Percentiles rank a stretch among this genome's conserved stretches.
phyloP scores from a whole-genome alignment of 2,797 vertebrate genomes.

The Acanthis flammea region DNA sequence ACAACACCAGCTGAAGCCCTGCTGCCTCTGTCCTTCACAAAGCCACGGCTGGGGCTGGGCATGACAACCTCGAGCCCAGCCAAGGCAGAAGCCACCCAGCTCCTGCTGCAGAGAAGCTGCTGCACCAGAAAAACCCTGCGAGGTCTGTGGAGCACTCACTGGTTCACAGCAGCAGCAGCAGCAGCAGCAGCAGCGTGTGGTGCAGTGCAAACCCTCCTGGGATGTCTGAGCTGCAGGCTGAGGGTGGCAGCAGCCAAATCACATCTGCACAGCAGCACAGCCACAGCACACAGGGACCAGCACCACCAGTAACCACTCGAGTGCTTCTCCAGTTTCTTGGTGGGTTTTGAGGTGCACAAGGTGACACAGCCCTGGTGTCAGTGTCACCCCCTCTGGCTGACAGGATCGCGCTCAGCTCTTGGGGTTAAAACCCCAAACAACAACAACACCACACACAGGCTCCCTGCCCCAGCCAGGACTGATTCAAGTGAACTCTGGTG shows the following conservation, averaged over 20 bases:
- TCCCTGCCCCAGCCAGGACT: not conserved
- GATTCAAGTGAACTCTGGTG: not conserved
- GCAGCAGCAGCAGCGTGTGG: not conserved
- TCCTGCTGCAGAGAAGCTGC: not conserved
- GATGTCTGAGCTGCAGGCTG: not conserved
- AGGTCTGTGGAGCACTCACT: accelerated
- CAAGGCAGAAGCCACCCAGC: not conserved
- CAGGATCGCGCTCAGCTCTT: accelerated
- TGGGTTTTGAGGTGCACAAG: not conserved
- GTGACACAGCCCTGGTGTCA: not conserved
- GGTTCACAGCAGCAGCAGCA: not conserved
- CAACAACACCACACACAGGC: accelerated
- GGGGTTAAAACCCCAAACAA: not conserved
- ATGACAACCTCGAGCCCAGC: accelerated
- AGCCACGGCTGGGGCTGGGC: accelerated
- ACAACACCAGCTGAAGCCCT: accelerated
- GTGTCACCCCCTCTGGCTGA: not conserved
- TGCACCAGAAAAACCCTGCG: accelerated
- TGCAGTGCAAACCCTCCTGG: not conserved
- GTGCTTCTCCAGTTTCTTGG: not conserved
- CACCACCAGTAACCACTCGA: not conserved
- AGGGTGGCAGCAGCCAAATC: not conserved
- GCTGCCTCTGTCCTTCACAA: not conserved
- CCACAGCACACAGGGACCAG: accelerated
- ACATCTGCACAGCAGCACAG: not conserved